Evolutionary conservation across 2,888 invertebrate species (phyloP).

Genomic region (Drosophila borborema): DNA sequence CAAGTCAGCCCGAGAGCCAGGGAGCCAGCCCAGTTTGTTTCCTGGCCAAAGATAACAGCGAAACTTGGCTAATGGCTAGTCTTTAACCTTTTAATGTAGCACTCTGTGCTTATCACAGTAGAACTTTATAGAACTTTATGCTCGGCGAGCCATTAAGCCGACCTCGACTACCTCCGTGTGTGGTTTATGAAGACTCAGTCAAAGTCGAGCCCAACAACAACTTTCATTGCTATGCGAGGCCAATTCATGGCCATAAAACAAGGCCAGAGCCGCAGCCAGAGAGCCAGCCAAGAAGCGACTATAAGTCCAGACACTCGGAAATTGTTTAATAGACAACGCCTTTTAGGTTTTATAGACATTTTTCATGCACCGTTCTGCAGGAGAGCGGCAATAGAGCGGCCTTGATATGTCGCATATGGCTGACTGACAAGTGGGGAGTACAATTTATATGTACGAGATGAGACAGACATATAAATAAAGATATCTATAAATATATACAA

Average conservation of each 20-base stretch:
- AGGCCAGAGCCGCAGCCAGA: conserved; percentile 28
- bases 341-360: conserved; percentile 67
- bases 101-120: conserved; percentile 65
- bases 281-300: conserved; percentile 16
- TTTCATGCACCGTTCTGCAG: conserved; percentile 46
- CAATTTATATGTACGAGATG: not conserved
- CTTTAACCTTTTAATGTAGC: conserved; percentile 77
- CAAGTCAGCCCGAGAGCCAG: not conserved
- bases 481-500: not conserved
- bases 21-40: conserved; percentile 19
- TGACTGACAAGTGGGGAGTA: not conserved
- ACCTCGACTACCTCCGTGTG: conserved; percentile 48
- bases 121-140: conserved; percentile 64
- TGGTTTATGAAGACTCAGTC: conserved; percentile 53
- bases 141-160: conserved; percentile 53
- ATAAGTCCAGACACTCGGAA: conserved; percentile 50
- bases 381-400: conserved; percentile 15
- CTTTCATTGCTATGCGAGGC: conserved; percentile 57
- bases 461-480: not conserved
- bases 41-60: conserved; percentile 54
- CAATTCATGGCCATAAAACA: conserved; percentile 57
- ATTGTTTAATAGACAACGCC: conserved; percentile 72
- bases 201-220: conserved; percentile 36
- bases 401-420: conserved; percentile 34
- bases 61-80: conserved; percentile 77